Conservation (phyloP, 2,797 vertebrate genomes). For the Semaprochilodus insignis region DNA sequence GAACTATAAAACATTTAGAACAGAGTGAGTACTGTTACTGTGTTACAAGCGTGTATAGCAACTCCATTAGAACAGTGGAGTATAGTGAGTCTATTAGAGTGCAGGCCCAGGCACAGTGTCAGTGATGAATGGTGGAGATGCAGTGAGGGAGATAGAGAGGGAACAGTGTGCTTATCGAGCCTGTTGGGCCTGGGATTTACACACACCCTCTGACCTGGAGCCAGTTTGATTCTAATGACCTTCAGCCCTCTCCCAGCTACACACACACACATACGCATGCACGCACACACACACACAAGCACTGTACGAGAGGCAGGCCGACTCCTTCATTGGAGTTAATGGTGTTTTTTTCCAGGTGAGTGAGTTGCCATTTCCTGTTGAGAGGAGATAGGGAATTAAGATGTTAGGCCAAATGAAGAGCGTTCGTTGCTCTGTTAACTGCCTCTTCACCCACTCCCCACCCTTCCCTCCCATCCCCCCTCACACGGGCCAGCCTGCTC, state of each 20-base stretch:
- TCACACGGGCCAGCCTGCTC: slow-evolving; percentile 38
- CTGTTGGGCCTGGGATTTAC: slow-evolving; percentile 73
- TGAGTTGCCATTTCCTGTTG: slow-evolving; percentile 59
- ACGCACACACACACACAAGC: slow-evolving; percentile 52
- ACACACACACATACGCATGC: slow-evolving; percentile 15
- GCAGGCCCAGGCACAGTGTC: slow-evolving; percentile 49
- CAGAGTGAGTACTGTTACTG: slow-evolving; percentile 20
- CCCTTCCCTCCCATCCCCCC: slow-evolving; percentile 8
- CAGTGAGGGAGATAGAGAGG: slow-evolving; percentile 61
- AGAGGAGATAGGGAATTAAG: slow-evolving; percentile 87
- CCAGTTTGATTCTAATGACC: slow-evolving; percentile 74
- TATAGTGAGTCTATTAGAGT: slow-evolving; percentile 52
- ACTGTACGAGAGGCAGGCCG: slow-evolving; percentile 57
- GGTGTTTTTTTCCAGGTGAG: slow-evolving; percentile 90
- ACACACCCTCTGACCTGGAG: slow-evolving; percentile 76
- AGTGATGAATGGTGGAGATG: slow-evolving; percentile 62
- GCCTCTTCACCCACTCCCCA: slow-evolving; percentile 34
- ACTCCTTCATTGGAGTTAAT: slow-evolving; percentile 75
- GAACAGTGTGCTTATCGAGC: slow-evolving; percentile 67
- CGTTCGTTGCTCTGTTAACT: slow-evolving; percentile 50
- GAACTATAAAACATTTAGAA: not conserved
- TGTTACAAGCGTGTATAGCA: slow-evolving; percentile 34
- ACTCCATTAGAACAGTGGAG: slow-evolving; percentile 56
- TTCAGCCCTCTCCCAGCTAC: slow-evolving; percentile 64
- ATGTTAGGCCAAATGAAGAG: slow-evolving; percentile 80